Percentiles rank a stretch among this genome's conserved stretches.
Evolutionary conservation across 2,888 invertebrate species (phyloP).

Genomic region (Aphodius sticticus): DNA sequence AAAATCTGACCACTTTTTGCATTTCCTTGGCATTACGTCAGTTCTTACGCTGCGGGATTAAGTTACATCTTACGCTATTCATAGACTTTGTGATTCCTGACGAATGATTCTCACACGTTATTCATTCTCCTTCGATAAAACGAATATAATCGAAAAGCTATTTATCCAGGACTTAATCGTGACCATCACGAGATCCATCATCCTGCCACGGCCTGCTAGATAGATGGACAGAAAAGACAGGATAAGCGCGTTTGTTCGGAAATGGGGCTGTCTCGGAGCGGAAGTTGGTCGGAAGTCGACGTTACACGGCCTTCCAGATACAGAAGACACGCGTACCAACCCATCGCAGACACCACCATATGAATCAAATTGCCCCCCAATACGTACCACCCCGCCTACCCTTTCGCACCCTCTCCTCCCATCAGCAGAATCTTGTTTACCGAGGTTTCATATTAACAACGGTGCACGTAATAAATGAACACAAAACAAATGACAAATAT

Average conservation of each 20-base stretch:
- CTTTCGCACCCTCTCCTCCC: neutral
- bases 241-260: conserved; percentile 19
- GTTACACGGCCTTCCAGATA: conserved; percentile 20
- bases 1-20: too few species aligned
- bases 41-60: too few species aligned
- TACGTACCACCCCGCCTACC: neutral
- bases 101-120: conserved; percentile 21
- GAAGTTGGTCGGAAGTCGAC: conserved; percentile 27
- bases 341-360: conserved; percentile 9
- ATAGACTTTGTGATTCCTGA: conserved; percentile 35
- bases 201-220: conserved; percentile 16
- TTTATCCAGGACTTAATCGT: neutral
- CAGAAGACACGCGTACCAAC: conserved; percentile 27
- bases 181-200: conserved; percentile 9
- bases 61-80: neutral
- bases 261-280: conserved; percentile 29
- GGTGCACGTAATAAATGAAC: neutral
- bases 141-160: conserved; percentile 14
- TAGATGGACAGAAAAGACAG: conserved; percentile 18
- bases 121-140: neutral
- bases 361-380: neutral
- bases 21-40: too few species aligned
- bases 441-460: conserved; percentile 4
- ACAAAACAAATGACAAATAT: conserved; percentile 4
- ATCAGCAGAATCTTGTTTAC: neutral